phyloP scores from a whole-genome alignment of 2,888 invertebrate genomes.

The Hirtodrosophila duncani region DNA sequence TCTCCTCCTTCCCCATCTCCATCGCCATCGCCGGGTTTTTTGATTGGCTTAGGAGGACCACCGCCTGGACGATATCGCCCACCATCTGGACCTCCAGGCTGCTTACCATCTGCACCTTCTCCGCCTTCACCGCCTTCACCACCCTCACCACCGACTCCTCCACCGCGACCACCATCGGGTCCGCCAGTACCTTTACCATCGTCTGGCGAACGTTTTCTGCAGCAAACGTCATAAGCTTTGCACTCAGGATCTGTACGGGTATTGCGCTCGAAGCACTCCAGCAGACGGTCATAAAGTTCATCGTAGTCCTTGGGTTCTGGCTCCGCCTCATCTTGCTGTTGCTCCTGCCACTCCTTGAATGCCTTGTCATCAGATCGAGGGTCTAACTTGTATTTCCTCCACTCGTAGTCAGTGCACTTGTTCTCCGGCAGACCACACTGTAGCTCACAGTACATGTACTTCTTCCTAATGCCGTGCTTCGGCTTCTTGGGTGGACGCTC shows the following conservation, averaged over 20 bases:
- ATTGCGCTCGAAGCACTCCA: conserved; percentile 32
- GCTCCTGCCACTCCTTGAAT: conserved; percentile 8
- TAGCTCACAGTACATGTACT: conserved; percentile 28
- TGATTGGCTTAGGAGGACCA: too few species aligned
- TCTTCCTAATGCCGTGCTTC: conserved; percentile 24
- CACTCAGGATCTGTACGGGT: background rate
- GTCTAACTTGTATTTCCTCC: conserved; percentile 35
- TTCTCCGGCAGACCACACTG: conserved; percentile 25
- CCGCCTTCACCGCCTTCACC: background rate
- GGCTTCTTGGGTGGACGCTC: conserved; percentile 2
- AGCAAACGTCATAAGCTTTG: conserved; percentile 27
- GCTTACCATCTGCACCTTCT: conserved; percentile 13
- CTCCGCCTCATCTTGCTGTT: background rate
- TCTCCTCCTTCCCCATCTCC: background rate
- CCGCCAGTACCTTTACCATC: conserved; percentile 6
- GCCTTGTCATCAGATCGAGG: conserved; percentile 13
- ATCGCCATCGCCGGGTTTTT: background rate
- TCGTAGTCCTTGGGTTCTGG: conserved; percentile 50
- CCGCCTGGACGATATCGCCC: too few species aligned
- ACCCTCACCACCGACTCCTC: background rate
- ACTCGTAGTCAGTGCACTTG: conserved; percentile 41
- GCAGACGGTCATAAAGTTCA: conserved; percentile 40
- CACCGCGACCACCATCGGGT: background rate
- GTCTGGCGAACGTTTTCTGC: conserved; percentile 8
- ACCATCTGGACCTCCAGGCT: too few species aligned